Percentiles rank a stretch among this genome's conserved stretches.
phyloP scores from a whole-genome alignment of 1,140 invertebrate species.

The Euura lappo region DNA sequence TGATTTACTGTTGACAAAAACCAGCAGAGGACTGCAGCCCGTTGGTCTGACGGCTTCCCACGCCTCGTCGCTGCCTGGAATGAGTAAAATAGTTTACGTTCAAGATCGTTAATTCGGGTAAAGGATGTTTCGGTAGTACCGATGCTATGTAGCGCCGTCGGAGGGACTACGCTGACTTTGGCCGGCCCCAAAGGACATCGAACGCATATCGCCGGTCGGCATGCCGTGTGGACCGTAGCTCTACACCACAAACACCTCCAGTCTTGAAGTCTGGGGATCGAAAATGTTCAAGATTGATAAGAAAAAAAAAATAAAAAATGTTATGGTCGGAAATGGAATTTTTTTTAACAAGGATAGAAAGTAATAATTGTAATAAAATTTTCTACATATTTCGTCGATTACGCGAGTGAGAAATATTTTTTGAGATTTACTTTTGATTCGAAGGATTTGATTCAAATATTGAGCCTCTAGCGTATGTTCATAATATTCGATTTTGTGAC shows the following conservation, averaged over 20 bases:
- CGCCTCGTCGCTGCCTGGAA: constrained; percentile 75
- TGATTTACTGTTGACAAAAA: constrained; percentile 97
- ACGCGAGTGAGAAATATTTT: no score
- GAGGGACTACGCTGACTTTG: constrained; percentile 90
- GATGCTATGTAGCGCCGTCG: constrained; percentile 89
- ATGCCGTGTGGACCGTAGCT: constrained; percentile 88
- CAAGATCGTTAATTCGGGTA: neutral
- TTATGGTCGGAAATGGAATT: no score
- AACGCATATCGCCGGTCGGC: constrained; percentile 76
- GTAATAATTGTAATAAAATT: neutral
- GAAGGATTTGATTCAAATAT: no score
- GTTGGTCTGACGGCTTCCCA: constrained; percentile 87
- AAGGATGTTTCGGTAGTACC: constrained; percentile 55
- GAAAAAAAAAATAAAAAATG: no score
- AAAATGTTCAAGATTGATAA: neutral
- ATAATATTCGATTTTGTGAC: neutral
- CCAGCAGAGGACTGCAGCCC: constrained; percentile 86
- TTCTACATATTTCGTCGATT: no score
- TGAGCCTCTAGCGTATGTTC: no score
- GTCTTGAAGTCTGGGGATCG: constrained; percentile 80
- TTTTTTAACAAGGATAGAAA: neutral
- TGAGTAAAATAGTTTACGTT: neutral
- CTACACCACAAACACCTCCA: constrained; percentile 96
- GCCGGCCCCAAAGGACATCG: constrained; percentile 85
- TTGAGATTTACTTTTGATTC: no score